Evolutionary conservation across 2,797 vertebrate genomes (phyloP).

Genomic region (Geotrypetes seraphini): DNA sequence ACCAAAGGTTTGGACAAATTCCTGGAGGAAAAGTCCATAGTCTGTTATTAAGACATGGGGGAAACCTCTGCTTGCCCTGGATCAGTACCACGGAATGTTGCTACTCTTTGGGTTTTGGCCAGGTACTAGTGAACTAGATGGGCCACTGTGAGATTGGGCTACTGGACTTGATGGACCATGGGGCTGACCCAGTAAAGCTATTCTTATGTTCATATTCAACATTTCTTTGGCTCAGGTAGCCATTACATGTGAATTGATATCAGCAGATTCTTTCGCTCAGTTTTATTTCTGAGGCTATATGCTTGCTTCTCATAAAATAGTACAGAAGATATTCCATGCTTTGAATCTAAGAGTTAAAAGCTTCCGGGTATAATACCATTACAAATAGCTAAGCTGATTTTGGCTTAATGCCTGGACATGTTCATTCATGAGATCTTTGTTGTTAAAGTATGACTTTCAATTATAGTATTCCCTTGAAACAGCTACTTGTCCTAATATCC

Average conservation of each 20-base stretch:
- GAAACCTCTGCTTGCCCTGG: too few relatives aligned
- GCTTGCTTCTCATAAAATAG: slow-evolving; percentile 18
- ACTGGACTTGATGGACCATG: too few relatives aligned
- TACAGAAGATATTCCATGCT: not conserved
- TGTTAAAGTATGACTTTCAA: slow-evolving; percentile 20
- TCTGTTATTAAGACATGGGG: too few relatives aligned
- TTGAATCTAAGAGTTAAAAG: not conserved
- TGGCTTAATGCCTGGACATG: slow-evolving; percentile 26
- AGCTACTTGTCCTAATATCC: slow-evolving; percentile 3
- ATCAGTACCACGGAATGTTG: too few relatives aligned
- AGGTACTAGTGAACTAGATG: too few relatives aligned
- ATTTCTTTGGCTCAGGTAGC: too few relatives aligned
- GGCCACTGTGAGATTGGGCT: too few relatives aligned
- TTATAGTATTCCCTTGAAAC: slow-evolving; percentile 11
- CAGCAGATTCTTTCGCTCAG: not conserved
- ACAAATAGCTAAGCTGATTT: slow-evolving; percentile 24
- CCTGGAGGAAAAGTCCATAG: too few relatives aligned
- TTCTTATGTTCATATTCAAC: too few relatives aligned
- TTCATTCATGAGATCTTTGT: slow-evolving; percentile 21
- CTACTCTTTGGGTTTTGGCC: too few relatives aligned
- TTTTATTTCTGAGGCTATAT: not conserved
- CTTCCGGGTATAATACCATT: slow-evolving; percentile 26
- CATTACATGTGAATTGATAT: not conserved
- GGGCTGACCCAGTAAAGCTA: too few relatives aligned
- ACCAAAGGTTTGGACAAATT: too few relatives aligned